phyloP scores from a whole-genome alignment of 2,113 vertebrate genomes.

The Trematomus loennbergii region DNA sequence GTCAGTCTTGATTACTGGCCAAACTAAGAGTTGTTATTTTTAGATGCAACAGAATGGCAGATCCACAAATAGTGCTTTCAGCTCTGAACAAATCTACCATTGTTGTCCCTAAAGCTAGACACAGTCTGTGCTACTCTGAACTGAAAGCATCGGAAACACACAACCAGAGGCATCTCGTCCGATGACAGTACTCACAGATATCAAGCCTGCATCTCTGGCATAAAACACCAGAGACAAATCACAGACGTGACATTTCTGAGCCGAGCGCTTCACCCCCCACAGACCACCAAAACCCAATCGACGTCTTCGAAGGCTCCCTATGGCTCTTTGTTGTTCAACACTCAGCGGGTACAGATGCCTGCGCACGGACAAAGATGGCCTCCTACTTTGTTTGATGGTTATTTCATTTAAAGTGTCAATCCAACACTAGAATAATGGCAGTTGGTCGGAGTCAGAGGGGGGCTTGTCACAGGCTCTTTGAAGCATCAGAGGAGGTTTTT shows the following conservation, averaged over 20 bases:
- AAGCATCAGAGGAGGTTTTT: conserved; percentile 59
- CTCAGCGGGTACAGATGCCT: conserved; percentile 64
- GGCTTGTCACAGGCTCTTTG: conserved; percentile 58
- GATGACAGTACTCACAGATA: conserved; percentile 36
- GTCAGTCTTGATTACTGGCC: background rate
- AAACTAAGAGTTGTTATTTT: conserved; percentile 1
- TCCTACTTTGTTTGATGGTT: conserved; percentile 51
- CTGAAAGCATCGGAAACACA: conserved; percentile 33
- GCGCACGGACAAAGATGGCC: conserved; percentile 47
- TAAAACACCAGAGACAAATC: conserved; percentile 42
- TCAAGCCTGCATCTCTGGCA: conserved; percentile 40
- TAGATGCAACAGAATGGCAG: background rate
- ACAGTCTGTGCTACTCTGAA: conserved; percentile 11
- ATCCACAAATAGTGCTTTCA: conserved; percentile 16
- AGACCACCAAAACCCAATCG: conserved; percentile 31
- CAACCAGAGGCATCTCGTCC: conserved; percentile 34
- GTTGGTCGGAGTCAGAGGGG: conserved; percentile 43
- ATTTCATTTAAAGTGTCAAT: conserved; percentile 76
- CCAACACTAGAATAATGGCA: conserved; percentile 42
- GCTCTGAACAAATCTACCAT: conserved; percentile 25
- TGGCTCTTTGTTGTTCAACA: conserved; percentile 69
- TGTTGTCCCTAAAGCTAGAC: conserved; percentile 21
- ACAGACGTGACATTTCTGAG: conserved; percentile 64
- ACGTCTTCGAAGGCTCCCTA: conserved; percentile 60
- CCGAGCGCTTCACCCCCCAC: conserved; percentile 13